Base-by-base conservation (phyloP, 2,113 vertebrate species). In the Ailuropoda melanoleuca region DNA sequence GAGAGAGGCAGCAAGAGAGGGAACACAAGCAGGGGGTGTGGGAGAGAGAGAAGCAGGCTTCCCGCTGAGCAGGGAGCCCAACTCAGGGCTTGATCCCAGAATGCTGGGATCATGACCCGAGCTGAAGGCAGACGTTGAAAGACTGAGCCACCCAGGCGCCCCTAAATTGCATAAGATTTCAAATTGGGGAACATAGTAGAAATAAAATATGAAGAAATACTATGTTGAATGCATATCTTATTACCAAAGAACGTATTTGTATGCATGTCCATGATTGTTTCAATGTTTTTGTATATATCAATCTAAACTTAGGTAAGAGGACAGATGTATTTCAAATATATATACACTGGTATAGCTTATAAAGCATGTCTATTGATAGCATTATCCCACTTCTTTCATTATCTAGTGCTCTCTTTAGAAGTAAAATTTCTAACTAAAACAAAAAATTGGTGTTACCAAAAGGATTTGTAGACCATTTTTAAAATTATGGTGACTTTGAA, bases 181-280 rank as follows among this genome's bases (percentile, higher is more conserved):
- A 64, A 70, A 37, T 46, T 46, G 9, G 29, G 3, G 3, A n/a
- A 53, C 91, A 75, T 34, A 66, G 43, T 58, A 85, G 31, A 66
- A 87, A 50, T 91, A 91, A 91, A 91, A 81, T 39, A 53, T 50
- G 64, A 93, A 94, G 50, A 80, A 75, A 80, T 78, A 88, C 4
- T 81, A 37, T 82, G 4, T 70, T 93, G 43, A 96, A 77, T 78
- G 13, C 1, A 64, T 90, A 80, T 84, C 12, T 88, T 93, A 86
- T 66, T 92, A 90, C 21, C 21, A 89, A 95, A 96, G 9, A 56
- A 85, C 19, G 64, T 82, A 58, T 39, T 78, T 85, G 8, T 84
- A 70, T 90, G 34, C 53, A 75, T 81, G 37, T 56, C 55, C 94
- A 70, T 85, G 89, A 83, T 72, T 26, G 43, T 88, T 97, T 93